Percentiles rank a stretch among this genome's conserved stretches.
Conservation (phyloP, 2,113 vertebrate species). For the Triplophysa rosa region DNA sequence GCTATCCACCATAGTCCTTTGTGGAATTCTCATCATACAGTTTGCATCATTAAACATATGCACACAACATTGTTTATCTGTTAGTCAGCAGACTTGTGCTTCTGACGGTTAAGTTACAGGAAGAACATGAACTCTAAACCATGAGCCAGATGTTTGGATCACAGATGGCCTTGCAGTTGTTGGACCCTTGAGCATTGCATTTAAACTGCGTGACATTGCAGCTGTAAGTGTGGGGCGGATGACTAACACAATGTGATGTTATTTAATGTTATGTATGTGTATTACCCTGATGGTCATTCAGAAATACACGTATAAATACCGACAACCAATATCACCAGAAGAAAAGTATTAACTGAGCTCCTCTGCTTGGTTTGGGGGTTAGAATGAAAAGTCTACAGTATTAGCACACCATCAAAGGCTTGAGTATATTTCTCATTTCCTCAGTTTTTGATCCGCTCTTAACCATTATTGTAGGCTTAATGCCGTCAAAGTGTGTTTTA, state of each 20-base stretch:
- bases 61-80: neutral
- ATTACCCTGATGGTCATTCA: neutral
- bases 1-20: neutral
- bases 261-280: neutral
- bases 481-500: conserved; percentile 3
- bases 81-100: conserved; percentile 3
- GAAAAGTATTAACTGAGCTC: neutral
- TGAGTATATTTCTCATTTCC: neutral
- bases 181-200: conserved; percentile 41
- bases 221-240: conserved; percentile 15
- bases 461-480: neutral
- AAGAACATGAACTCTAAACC: neutral
- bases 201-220: conserved; percentile 31
- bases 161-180: conserved; percentile 54
- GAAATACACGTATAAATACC: neutral
- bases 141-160: conserved; percentile 8
- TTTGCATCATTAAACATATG: neutral
- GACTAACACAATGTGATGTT: neutral
- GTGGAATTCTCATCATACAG: conserved; percentile 8
- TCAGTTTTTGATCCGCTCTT: conserved; percentile 1
- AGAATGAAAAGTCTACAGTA: neutral
- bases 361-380: neutral
- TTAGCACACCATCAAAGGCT: conserved; percentile 7
- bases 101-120: neutral
- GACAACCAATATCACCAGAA: conserved; percentile 15